phyloP scores from a whole-genome alignment of 2,888 invertebrate genomes.

The Trypoxylon attenuatum region DNA sequence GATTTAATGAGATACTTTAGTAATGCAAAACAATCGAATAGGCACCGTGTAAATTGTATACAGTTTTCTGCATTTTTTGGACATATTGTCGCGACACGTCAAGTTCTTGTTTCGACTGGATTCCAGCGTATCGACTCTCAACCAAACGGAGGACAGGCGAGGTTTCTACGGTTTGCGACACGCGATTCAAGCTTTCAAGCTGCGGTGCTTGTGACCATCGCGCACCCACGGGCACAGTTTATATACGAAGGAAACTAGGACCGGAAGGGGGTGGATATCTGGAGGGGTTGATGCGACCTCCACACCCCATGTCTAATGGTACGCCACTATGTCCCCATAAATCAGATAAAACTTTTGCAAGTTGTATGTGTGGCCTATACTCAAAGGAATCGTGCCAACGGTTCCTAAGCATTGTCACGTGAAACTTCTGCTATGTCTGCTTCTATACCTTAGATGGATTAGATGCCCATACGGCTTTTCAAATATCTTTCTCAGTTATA shows the following conservation, averaged over 20 bases:
- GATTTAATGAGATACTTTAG: too few relatives aligned
- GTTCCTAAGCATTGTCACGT: conserved; percentile 27
- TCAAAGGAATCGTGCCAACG: conserved; percentile 21
- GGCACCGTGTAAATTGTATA: too few relatives aligned
- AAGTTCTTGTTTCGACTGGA: conserved; percentile 25
- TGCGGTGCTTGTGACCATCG: conserved; percentile 68
- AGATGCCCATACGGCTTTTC: too few relatives aligned
- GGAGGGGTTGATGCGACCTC: conserved; percentile 54
- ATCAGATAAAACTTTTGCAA: conserved; percentile 44
- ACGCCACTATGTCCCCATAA: conserved; percentile 52
- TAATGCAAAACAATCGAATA: too few relatives aligned
- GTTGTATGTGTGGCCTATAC: conserved; percentile 34
- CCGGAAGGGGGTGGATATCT: conserved; percentile 55
- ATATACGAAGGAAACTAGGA: conserved; percentile 54
- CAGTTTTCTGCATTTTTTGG: neutral
- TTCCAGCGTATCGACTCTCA: conserved; percentile 60
- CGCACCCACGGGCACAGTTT: conserved; percentile 64
- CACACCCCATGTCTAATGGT: conserved; percentile 50
- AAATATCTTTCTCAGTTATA: too few relatives aligned
- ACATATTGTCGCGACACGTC: neutral
- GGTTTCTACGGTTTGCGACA: conserved; percentile 62
- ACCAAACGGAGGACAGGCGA: conserved; percentile 55
- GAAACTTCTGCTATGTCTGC: conserved; percentile 1
- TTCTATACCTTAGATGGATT: too few relatives aligned
- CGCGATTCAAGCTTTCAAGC: conserved; percentile 68